These are phyloP conservation scores for Acanthosepion pharaonis DNA, from an alignment of 2,888 invertebrate species.

Conservation along the genomic window DNA sequence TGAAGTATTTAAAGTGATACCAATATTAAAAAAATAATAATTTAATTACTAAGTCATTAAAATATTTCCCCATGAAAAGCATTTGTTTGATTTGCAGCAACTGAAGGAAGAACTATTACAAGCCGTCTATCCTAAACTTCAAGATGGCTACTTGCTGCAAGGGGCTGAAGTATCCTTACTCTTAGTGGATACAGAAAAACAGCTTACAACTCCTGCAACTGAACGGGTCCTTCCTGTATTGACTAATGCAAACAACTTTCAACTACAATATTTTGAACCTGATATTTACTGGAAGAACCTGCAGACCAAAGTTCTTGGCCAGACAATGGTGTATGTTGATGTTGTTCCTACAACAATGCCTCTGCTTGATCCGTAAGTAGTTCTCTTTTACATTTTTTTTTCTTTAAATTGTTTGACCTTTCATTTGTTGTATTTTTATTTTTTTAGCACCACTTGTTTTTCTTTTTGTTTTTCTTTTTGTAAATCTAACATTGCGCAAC, in stretches of 20 bases:
- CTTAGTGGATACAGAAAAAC: background rate
- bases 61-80: too few relatives aligned
- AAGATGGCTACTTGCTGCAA: background rate
- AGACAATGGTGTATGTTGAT: constrained; percentile 87
- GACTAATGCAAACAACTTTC: background rate
- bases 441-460: too few relatives aligned
- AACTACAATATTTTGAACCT: constrained; percentile 56
- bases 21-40: too few relatives aligned
- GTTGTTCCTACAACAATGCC: constrained; percentile 85
- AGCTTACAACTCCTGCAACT: background rate
- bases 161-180: background rate
- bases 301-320: constrained; percentile 83
- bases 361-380: constrained; percentile 77
- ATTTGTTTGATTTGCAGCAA: background rate
- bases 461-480: too few relatives aligned
- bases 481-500: too few relatives aligned
- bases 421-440: too few relatives aligned
- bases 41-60: too few relatives aligned
- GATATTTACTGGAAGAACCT: constrained; percentile 76
- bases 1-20: too few relatives aligned
- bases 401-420: too few relatives aligned
- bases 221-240: background rate
- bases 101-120: background rate
- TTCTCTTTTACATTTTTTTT: background rate
- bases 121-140: background rate